These are phyloP conservation scores for Gorsachius goisagi DNA, from an alignment of 2,113 vertebrate genomes.

Conservation along the genomic window DNA sequence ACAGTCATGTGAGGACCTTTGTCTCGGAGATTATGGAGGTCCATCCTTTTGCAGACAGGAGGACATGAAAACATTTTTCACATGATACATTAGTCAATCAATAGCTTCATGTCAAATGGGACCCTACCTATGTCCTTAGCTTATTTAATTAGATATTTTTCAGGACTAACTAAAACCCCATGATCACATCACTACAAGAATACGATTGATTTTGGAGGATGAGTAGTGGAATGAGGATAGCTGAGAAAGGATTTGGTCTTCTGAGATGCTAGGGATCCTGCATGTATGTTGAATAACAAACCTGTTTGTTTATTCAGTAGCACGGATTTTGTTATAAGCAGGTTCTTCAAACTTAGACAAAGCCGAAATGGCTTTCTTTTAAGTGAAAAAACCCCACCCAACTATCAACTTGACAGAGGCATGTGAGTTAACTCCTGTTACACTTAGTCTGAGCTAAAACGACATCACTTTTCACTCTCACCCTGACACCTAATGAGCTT, in stretches of 20 bases:
- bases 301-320: not conserved
- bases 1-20: not conserved
- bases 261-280: not conserved
- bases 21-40: not conserved
- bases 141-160: conserved; percentile 1
- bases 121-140: not conserved
- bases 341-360: not conserved
- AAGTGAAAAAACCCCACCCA: not conserved
- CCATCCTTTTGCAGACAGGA: not conserved
- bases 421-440: not conserved
- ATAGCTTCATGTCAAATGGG: not conserved
- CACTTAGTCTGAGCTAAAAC: not conserved
- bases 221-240: not conserved
- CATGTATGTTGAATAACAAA: not conserved
- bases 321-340: not conserved
- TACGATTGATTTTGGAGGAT: not conserved
- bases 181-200: not conserved
- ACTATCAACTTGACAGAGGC: not conserved
- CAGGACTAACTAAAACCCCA: not conserved
- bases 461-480: conserved; percentile 23
- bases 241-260: not conserved
- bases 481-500: conserved; percentile 28
- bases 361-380: not conserved
- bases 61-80: not conserved
- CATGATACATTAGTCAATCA: not conserved